Evolutionary conservation across 2,113 vertebrate genomes (phyloP).

Genomic region (Stigmatopora nigra): DNA sequence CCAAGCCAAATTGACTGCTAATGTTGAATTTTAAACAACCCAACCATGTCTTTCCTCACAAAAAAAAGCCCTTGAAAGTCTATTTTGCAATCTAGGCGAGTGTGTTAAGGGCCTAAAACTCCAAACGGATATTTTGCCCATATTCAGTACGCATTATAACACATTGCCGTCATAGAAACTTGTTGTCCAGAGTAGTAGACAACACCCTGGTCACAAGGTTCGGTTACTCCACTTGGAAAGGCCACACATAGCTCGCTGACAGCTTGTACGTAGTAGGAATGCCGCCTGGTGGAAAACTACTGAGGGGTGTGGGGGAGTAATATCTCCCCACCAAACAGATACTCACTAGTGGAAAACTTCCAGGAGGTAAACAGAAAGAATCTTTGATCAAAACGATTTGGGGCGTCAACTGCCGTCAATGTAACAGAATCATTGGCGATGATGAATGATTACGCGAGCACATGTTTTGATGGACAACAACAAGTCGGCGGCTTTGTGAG

Average conservation of each 20-base stretch:
- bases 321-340: neutral
- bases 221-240: too few species aligned
- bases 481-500: slow-evolving; percentile 12
- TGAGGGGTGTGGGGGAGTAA: neutral
- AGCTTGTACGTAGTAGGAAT: slow-evolving; percentile 41
- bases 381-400: neutral
- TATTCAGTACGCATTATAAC: too few species aligned
- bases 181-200: neutral
- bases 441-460: neutral
- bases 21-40: neutral
- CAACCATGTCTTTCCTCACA: too few species aligned
- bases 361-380: slow-evolving; percentile 1
- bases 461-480: slow-evolving; percentile 3
- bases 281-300: slow-evolving; percentile 52
- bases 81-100: too few species aligned
- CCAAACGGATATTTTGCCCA: too few species aligned
- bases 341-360: neutral
- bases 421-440: neutral
- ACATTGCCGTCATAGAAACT: neutral
- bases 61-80: too few species aligned
- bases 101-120: too few species aligned
- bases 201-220: neutral
- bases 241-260: too few species aligned
- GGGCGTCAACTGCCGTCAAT: neutral
- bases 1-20: neutral